Evolutionary conservation across 2,888 invertebrate genomes (phyloP), one percentile per base, ranked within the genome.

Genomic region (Anaspis maculata): DNA sequence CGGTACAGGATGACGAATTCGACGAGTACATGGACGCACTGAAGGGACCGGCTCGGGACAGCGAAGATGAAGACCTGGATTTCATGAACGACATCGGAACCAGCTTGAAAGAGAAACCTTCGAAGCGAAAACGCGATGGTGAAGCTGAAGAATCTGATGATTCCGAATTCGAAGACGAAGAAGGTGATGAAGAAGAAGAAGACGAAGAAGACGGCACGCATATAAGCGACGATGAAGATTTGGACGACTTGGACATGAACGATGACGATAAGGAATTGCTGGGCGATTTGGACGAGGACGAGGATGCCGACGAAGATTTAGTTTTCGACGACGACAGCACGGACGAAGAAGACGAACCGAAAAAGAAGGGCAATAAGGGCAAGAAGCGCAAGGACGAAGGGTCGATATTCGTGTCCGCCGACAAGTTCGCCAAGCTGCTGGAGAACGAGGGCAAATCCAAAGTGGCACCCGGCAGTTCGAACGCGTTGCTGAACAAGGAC

Each of bases 381-480:
- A 52, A 54, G 31, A 38, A 43, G 19, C 51, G 50, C n/a, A n/a
- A n/a, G n/a, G 28, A 47, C n/a, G n/a, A n/a, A n/a, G n/a, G n/a
- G n/a, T n/a, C n/a, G n/a, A n/a, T n/a, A n/a, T n/a, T 89, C 66
- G 85, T 87, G 2, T 83, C 87, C 0, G 88, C 88, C 0, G 90
- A 90, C 61, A 82, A 91, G 65, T 94, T 94, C 68, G 82, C 91
- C 0, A 80, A 85, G 25, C 70, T 92, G 48, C 67, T 95, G 31
- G 92, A 94, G 63, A 86, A 89, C 38, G 84, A 85, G 27, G 83
- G 83, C 1, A 71, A 74, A 27, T 72, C 76, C 3, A 64, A 62
- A 41, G 40, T 57, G 6, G 69, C 67, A 42, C 70, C 73, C 28
- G 79, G 79, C 12, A 79, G 83, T 11, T 77, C 80, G 27, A 76